Percentiles rank a stretch among this genome's conserved stretches.
Conservation (phyloP, 2,797 vertebrate genomes). For the Rhadinocentrus ornatus region DNA sequence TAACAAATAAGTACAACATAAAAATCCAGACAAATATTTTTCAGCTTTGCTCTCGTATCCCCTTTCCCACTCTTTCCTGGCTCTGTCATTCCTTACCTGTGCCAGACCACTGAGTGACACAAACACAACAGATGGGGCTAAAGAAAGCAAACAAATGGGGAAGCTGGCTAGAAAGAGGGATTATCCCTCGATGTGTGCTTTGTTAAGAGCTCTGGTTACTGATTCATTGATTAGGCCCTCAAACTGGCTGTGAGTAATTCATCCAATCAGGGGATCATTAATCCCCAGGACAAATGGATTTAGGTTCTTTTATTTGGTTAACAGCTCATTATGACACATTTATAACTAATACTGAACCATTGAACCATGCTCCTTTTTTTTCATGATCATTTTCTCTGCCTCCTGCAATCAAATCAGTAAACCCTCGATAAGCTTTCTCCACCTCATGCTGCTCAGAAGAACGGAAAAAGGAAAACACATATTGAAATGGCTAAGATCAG, state of each 20-base stretch:
- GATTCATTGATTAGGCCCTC: conserved; percentile 75
- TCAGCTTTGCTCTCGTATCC: background rate
- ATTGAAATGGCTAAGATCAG: conserved; percentile 57
- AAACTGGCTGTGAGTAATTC: conserved; percentile 71
- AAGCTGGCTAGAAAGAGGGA: conserved; percentile 70
- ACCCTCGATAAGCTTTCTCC: conserved; percentile 16
- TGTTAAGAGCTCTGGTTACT: conserved; percentile 71
- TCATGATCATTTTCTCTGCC: conserved; percentile 13
- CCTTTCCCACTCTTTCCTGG: conserved; percentile 7
- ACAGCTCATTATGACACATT: conserved; percentile 60
- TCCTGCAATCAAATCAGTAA: conserved; percentile 34
- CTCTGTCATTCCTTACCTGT: conserved; percentile 37
- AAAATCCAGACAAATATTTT: background rate
- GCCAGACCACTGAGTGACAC: conserved; percentile 45
- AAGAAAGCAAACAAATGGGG: conserved; percentile 70
- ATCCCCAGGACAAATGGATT: conserved; percentile 74
- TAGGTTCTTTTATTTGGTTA: conserved; percentile 58
- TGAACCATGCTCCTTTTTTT: conserved; percentile 23
- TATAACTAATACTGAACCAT: conserved; percentile 34
- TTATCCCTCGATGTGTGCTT: conserved; percentile 73
- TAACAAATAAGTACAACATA: conserved; percentile 7
- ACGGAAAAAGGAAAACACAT: conserved; percentile 34
- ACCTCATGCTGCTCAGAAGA: conserved; percentile 42
- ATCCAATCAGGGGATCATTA: conserved; percentile 74
- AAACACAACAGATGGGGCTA: conserved; percentile 58